Evolutionary conservation across 2,888 invertebrate species (phyloP), one percentile per base, ranked within the genome.

Genomic region (Conops quadrifasciatus): DNA sequence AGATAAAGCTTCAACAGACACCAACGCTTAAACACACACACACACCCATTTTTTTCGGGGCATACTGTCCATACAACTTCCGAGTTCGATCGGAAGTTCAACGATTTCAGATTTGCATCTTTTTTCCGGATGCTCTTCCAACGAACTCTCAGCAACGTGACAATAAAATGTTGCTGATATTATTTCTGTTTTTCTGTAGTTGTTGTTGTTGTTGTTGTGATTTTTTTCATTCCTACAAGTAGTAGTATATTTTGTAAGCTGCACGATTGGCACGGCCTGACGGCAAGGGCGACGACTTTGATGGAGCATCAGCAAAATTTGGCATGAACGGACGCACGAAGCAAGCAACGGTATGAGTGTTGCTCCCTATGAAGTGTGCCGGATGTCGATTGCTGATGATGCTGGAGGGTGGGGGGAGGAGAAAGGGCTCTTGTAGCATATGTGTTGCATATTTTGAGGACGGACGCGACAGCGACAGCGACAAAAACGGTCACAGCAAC

Each of bases 91-190:
- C 68, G 68, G 68, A 67, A 60, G 68, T 58, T 62, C 62, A 68
- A 62, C 62, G 62, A 51, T 68, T 77, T 78, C 81, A 76, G 80
- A 82, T 76, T 77, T 77, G 64, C 68, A 59, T 74, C 71, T 68
- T 47, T 75, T 76, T 75, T 74, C 72, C 80, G 75, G 28, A 7
- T 49, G 16, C n/a, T 45, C 47, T 47, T 71, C 53, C 36, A 36
- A 21, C 58, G 58, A 58, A 24, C 28, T 76, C 76, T 77, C 53
- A 56, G 13, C 53, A 28, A 67, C 47, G 26, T 56, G 36, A 71
- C 76, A 75, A 82, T 82, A 79, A 83, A 81, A 81, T 80, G 79
- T 82, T 80, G 80, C 78, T 75, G 79, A 81, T 82, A 82, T 79
- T 79, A 78, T 82, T 81, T 75, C 63, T 74, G 77, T 78, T 78